Percentiles rank a stretch among this genome's conserved stretches.
Evolutionary conservation across 92 coral and sea anemone genomes (phyloP).

Genomic region (Umimayanthus chanpuru): DNA sequence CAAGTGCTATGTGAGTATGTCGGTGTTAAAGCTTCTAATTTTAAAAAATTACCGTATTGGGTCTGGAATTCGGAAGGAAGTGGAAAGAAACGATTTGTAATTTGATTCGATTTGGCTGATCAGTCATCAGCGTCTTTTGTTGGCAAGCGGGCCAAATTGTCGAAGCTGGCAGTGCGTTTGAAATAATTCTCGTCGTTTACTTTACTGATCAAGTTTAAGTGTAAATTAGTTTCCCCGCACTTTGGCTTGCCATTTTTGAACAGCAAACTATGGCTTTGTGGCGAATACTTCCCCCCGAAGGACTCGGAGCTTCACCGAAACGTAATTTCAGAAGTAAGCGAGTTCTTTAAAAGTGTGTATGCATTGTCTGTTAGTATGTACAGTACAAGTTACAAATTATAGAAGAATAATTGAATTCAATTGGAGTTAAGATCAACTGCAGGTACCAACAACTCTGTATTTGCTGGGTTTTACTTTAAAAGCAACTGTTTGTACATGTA

Average conservation of each 20-base stretch:
- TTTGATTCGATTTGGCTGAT: not conserved
- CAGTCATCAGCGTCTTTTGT: not conserved
- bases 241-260: not conserved
- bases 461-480: too few relatives aligned
- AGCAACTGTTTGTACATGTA: too few relatives aligned
- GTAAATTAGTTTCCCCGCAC: not conserved
- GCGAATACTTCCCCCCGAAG: slow-evolving; percentile 41
- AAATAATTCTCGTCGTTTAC: not conserved
- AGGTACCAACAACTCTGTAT: too few relatives aligned
- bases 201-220: not conserved
- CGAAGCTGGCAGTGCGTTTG: not conserved
- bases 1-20: not conserved
- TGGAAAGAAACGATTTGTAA: slow-evolving; percentile 7
- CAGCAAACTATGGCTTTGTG: slow-evolving; percentile 31
- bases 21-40: not conserved
- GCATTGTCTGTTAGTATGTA: too few relatives aligned
- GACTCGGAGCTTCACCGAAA: slow-evolving; percentile 29
- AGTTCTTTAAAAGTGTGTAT: not conserved
- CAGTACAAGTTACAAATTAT: too few relatives aligned
- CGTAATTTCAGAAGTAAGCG: slow-evolving; percentile 43
- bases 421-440: not conserved
- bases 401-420: not conserved
- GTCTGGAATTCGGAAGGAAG: slow-evolving; percentile 25
- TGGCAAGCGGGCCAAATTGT: not conserved
- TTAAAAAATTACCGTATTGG: slow-evolving; percentile 35